Conservation (phyloP, 2,113 vertebrate genomes). For the Tupaia tana region DNA sequence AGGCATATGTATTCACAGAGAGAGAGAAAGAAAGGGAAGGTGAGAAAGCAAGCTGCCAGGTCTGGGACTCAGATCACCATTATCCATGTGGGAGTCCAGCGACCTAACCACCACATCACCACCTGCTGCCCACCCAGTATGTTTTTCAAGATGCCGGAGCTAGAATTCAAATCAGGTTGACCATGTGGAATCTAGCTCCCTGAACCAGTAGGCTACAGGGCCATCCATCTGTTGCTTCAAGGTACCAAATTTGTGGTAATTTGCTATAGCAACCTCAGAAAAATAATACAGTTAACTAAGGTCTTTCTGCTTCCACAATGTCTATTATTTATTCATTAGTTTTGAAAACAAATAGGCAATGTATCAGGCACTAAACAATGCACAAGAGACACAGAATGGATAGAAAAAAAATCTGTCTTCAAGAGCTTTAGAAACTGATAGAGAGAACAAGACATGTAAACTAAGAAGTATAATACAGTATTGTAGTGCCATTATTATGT, state of each 20-base stretch:
- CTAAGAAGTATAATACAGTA: not conserved
- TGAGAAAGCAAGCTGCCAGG: no score
- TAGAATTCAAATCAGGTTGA: no score
- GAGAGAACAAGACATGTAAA: not conserved
- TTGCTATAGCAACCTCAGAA: not conserved
- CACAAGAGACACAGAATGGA: not conserved
- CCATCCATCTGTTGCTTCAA: not conserved
- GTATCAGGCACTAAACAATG: not conserved
- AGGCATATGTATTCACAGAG: no score
- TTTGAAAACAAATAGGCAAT: not conserved
- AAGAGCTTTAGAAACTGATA: not conserved
- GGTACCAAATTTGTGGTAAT: not conserved
- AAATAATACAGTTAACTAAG: not conserved
- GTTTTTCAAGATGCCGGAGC: no score
- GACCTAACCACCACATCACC: no score
- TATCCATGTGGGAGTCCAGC: no score
- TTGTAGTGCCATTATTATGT: not conserved
- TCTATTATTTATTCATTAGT: not conserved
- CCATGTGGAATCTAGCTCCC: no score
- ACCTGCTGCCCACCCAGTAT: no score
- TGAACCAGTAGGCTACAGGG: no score
- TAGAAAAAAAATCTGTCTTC: not conserved
- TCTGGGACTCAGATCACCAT: no score
- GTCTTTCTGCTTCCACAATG: not conserved
- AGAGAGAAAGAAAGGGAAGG: no score